Conservation (phyloP, 2,888 invertebrate genomes). For the Arctia plantaginis region DNA sequence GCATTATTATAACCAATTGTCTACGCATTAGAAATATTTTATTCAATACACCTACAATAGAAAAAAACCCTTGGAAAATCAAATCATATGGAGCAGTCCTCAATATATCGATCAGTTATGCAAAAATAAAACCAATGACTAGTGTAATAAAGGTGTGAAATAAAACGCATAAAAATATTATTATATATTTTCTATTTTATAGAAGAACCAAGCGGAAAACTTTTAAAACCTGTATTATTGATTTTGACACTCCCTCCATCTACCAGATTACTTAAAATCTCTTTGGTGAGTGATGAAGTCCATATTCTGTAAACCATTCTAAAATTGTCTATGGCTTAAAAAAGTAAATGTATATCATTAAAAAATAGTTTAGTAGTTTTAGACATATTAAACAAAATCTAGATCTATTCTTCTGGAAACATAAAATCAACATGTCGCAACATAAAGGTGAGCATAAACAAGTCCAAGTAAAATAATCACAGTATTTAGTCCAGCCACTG, state of each 20-base stretch:
- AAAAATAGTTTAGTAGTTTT: constrained; percentile 4
- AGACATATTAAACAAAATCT: constrained; percentile 12
- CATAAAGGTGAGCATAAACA: constrained; percentile 55
- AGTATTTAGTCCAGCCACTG: constrained; percentile 42
- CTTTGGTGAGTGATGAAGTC: not conserved
- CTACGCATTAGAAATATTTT: too few species aligned
- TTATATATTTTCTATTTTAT: too few species aligned
- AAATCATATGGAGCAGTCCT: not conserved
- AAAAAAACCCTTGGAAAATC: not conserved
- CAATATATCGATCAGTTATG: not conserved
- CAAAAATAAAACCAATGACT: not conserved
- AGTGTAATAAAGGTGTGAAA: not conserved
- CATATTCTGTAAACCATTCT: not conserved
- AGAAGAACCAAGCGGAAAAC: not conserved
- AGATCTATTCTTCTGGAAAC: constrained; percentile 8
- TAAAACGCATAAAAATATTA: not conserved
- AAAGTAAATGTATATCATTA: not conserved
- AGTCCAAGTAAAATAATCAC: constrained; percentile 45
- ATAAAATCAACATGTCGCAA: constrained; percentile 50
- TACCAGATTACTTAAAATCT: not conserved
- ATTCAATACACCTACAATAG: too few species aligned
- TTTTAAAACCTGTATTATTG: not conserved
- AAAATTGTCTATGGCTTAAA: not conserved
- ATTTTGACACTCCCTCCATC: not conserved
- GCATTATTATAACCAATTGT: too few species aligned